Evolutionary conservation across 1,140 invertebrate genomes (phyloP).

Genomic region (Pseudachorutes palmiensis): DNA sequence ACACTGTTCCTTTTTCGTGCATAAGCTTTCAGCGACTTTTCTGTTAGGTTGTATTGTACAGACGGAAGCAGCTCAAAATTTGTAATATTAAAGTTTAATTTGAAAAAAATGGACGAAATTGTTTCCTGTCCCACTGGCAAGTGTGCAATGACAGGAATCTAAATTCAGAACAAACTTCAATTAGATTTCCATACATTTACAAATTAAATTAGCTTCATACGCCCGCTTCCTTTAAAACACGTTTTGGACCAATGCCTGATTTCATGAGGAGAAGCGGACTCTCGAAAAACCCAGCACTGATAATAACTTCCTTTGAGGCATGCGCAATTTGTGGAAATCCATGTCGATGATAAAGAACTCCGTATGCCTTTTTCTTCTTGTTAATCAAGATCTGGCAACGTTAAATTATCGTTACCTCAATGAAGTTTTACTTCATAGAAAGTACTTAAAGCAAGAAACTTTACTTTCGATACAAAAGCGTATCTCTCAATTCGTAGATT

Average conservation of each 20-base stretch:
- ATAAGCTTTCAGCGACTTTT: neutral
- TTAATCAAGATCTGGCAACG: neutral
- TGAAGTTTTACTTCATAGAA: no score
- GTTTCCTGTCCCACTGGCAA: neutral
- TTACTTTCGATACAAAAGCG: no score
- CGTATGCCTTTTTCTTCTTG: neutral
- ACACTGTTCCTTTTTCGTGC: neutral
- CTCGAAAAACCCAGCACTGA: neutral
- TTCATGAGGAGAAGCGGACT: neutral
- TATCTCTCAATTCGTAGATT: no score
- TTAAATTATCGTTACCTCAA: no score
- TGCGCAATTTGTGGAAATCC: neutral
- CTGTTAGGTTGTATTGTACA: neutral
- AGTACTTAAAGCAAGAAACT: no score
- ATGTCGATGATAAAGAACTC: neutral
- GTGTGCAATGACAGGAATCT: neutral
- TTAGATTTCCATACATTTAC: neutral
- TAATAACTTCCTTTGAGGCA: slow-evolving; percentile 1
- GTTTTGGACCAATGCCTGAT: neutral
- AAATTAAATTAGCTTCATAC: neutral
- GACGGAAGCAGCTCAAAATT: neutral
- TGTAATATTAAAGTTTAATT: no score
- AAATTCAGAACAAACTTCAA: neutral
- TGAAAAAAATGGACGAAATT: neutral
- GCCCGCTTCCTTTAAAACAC: neutral